Evolutionary conservation across 2,888 invertebrate species (phyloP).

Genomic region (Oscheius sp.): DNA sequence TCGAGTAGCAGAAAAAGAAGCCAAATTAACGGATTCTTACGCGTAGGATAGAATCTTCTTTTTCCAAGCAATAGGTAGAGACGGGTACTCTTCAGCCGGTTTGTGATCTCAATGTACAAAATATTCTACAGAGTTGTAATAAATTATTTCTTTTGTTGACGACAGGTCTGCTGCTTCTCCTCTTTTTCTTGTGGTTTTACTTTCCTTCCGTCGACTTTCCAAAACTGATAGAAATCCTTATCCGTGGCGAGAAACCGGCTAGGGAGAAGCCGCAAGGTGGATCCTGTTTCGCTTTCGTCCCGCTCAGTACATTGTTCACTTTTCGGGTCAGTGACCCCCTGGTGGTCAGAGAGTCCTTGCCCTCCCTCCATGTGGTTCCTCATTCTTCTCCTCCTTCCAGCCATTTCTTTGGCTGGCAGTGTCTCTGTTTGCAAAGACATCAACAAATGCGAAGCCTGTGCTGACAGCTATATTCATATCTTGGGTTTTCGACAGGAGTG

Average conservation of each 20-base stretch:
- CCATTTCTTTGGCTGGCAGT: slow-evolving; percentile 51
- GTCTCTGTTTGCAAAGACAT: slow-evolving; percentile 69
- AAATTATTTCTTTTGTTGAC: neutral
- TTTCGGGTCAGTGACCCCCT: slow-evolving; percentile 35
- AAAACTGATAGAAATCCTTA: neutral
- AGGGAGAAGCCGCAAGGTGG: no score
- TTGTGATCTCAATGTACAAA: slow-evolving; percentile 31
- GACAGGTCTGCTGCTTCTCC: neutral
- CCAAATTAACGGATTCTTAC: slow-evolving; percentile 48
- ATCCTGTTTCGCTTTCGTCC: slow-evolving; percentile 26
- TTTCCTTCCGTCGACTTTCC: neutral
- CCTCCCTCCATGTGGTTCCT: slow-evolving; percentile 1
- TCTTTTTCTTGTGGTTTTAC: neutral
- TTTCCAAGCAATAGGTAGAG: neutral
- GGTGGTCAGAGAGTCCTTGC: slow-evolving; percentile 42
- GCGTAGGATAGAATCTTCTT: slow-evolving; percentile 1
- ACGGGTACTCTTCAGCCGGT: slow-evolving; percentile 29
- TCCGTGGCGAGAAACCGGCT: slow-evolving; percentile 16
- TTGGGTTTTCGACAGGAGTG: slow-evolving; percentile 71
- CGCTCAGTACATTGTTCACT: slow-evolving; percentile 35
- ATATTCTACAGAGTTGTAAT: slow-evolving; percentile 19
- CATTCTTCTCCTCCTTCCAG: slow-evolving; percentile 5
- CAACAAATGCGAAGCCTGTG: slow-evolving; percentile 63
- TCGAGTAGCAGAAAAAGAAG: slow-evolving; percentile 45
- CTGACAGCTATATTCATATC: slow-evolving; percentile 70